These are phyloP conservation scores for Theocolax elegans DNA, from an alignment of 1,140 invertebrate genomes.

Conservation along the genomic window DNA sequence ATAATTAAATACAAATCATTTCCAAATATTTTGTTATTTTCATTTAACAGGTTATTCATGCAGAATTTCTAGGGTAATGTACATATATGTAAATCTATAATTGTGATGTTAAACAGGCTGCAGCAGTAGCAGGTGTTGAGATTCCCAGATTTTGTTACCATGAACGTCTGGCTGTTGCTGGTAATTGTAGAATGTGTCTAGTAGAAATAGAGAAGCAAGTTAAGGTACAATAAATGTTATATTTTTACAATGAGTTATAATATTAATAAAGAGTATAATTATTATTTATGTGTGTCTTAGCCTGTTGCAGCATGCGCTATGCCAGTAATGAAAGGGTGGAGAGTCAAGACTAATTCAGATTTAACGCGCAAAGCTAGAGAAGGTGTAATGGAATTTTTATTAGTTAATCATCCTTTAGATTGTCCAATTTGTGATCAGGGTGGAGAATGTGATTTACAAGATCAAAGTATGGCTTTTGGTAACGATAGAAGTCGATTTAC, in stretches of 20 bases:
- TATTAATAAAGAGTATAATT: not conserved
- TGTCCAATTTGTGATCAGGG: conserved; percentile 99
- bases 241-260: not conserved
- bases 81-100: not conserved
- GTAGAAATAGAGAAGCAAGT: conserved; percentile 98
- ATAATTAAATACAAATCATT: no score
- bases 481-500: conserved; percentile 94
- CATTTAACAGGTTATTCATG: no score
- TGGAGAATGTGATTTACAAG: conserved; percentile 98
- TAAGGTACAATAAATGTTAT: conserved; percentile 74
- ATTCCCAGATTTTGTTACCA: conserved; percentile 99
- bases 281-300: conserved; percentile 71
- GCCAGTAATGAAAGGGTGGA: conserved; percentile 99
- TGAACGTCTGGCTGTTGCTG: conserved; percentile 96
- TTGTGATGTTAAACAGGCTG: conserved; percentile 77
- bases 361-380: conserved; percentile 93
- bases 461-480: conserved; percentile 99
- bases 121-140: conserved; percentile 94
- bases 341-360: conserved; percentile 97
- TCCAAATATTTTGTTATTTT: no score
- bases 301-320: conserved; percentile 99
- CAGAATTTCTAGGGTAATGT: no score
- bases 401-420: conserved; percentile 98
- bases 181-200: conserved; percentile 99
- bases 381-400: conserved; percentile 99